Base-by-base conservation (phyloP, 2,113 vertebrate genomes). In the Triplophysa rosa region DNA sequence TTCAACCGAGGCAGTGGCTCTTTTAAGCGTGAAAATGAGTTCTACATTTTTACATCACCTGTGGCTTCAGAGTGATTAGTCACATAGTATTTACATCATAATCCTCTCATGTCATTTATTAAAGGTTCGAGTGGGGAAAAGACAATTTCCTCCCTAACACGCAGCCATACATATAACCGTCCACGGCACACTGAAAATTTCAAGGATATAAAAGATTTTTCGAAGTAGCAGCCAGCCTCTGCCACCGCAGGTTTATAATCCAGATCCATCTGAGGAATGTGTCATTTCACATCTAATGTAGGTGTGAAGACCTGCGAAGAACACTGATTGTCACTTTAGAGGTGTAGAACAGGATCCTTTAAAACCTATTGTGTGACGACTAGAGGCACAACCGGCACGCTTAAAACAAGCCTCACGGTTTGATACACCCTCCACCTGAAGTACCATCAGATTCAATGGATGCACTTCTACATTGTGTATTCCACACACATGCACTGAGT, bases 201-300 rank as follows among this genome's bases (percentile, higher is more conserved):
- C 82, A 84, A 86, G 83, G 80, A 83, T 70, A 77, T 85, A 88
- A 85, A 82, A 80, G 68, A 84, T 72, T 89, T 89, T 91, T 87
- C 86, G 79, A 83, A 83, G 86, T 63, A 80, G 76, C 87, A 93
- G 85, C 80, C 84, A 87, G 63, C 83, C 81, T 69, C 86, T 76
- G 65, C 64, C 26, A 23, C 68, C 59, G 56, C 49, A 80, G 16
- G 21, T 21, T 4, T 58, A 66, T 89, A 89, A 90, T 89, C 87
- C 29, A 49, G 82, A 78, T 62, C 37, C 67, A 82, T 86, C 88
- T 82, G 76, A 89, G 82, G 87, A 84, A 87, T 89, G 90, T 91
- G 90, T 84, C 84, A 90, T 85, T 89, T 85, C 87, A 82, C 86
- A 66, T 83, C 29, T 61, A 40, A 40, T n/a, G 52, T 26, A 68